Evolutionary conservation across 2,797 vertebrate genomes (phyloP), one percentile per base, ranked within the genome.

Genomic region (Myripristis jacobus): DNA sequence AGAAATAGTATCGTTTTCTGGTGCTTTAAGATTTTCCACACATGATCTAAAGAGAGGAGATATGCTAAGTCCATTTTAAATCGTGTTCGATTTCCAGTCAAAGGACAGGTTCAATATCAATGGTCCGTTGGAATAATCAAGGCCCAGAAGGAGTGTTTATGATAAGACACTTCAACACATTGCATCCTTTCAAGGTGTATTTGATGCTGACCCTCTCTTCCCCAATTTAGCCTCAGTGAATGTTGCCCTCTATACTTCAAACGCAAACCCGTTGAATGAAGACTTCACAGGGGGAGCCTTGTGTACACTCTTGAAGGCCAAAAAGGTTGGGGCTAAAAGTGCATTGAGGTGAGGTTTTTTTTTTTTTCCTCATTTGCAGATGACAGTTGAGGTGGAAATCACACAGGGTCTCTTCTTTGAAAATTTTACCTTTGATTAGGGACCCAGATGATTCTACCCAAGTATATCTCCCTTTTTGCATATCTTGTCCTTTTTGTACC

Each of bases 61-160:
- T 53, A 65, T 9, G 53, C 43, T 21, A 44, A 76, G 47, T 63
- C 47, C 61, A 61, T 69, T 69, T 76, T 81, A 76, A 78, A 73
- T 67, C 34, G 1, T 19, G 54, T 79, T 73, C 34, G 4, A 57
- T 79, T 82, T 63, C 5, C 46, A 72, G 65, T 79, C 75, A 73
- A 77, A 78, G 73, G 69, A 68, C 61, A 58, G 63, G 66, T 66
- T 82, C 65, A 10, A 34, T 79, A 76, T 81, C 66, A 76, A 21
- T 3, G 31, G 54, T 76, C 76, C 31, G 0, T 25, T 60, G 74
- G 79, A 80, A 77, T 68, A 85, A 86, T 83, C 61, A 78, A 57
- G 81, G 70, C 62, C 52, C 84, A 86, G 84, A 83, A 58, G 83
- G 84, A 79, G 67, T 61, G 66, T 88, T 90, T 87, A 82, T 80